Evolutionary conservation across 2,113 vertebrate genomes (phyloP).

Genomic region (cat (Felis catus)): DNA sequence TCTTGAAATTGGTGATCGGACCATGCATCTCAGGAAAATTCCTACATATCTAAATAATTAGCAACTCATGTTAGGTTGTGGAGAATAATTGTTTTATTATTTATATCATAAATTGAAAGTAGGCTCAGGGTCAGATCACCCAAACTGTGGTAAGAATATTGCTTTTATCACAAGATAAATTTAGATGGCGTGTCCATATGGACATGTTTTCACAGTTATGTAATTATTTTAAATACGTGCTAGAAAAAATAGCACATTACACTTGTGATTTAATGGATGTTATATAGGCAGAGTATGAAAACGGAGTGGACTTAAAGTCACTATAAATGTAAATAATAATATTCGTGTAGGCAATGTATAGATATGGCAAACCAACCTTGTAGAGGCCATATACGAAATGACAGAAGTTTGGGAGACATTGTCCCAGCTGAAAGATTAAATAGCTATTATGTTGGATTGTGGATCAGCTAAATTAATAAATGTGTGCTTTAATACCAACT

Average conservation of each 20-base stretch:
- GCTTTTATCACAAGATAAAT: neutral
- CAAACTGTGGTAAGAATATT: neutral
- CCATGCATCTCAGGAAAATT: neutral
- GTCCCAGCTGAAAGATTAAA: neutral
- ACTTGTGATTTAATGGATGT: constrained; percentile 18
- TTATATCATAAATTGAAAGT: neutral
- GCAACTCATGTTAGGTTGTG: neutral
- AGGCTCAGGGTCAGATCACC: neutral
- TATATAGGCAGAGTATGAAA: neutral
- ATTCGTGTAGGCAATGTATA: neutral
- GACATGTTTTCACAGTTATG: neutral
- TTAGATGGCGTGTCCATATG: neutral
- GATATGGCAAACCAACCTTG: neutral
- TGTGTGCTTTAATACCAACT: neutral
- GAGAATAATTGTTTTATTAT: constrained; percentile 10
- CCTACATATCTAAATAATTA: constrained; percentile 1
- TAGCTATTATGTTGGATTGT: neutral
- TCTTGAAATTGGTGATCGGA: neutral
- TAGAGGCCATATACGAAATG: neutral
- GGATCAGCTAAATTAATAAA: neutral
- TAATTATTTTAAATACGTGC: constrained; percentile 31
- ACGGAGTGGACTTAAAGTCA: neutral
- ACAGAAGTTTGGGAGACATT: neutral
- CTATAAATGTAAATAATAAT: constrained; percentile 19
- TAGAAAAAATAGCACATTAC: neutral